Percentiles rank a stretch among this genome's conserved stretches.
Evolutionary conservation across 2,113 vertebrate genomes (phyloP).

Genomic region (Dicrurus megarhynchus): DNA sequence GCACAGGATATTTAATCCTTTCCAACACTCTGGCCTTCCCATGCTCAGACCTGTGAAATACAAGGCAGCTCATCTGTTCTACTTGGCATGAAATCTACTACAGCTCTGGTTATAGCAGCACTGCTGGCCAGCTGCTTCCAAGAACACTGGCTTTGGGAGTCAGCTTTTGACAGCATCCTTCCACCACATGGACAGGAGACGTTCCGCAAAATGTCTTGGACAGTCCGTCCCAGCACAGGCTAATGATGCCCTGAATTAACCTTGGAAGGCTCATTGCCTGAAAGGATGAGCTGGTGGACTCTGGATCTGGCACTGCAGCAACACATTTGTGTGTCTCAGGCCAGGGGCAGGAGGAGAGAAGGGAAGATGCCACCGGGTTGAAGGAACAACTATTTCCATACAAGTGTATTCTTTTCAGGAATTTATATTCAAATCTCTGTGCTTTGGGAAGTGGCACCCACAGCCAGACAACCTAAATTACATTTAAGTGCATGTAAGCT

Average conservation of each 20-base stretch:
- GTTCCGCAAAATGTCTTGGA: neutral
- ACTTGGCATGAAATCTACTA: neutral
- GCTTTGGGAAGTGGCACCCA: neutral
- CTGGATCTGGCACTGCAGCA: neutral
- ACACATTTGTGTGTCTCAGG: neutral
- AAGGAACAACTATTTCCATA: neutral
- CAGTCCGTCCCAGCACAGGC: neutral
- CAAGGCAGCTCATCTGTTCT: neutral
- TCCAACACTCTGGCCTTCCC: neutral
- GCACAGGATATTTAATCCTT: neutral
- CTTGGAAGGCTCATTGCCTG: neutral
- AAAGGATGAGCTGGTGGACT: neutral
- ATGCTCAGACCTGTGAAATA: neutral
- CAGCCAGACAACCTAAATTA: neutral
- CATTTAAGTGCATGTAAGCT: neutral
- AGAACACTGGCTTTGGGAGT: neutral
- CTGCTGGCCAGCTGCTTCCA: slow-evolving; percentile 5
- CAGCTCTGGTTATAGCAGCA: neutral
- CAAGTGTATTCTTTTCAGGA: neutral
- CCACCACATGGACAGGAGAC: neutral
- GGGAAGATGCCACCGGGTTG: neutral
- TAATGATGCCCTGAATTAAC: neutral
- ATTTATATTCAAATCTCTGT: neutral
- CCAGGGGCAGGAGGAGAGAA: neutral
- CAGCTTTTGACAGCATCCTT: neutral